Evolutionary conservation across 2,113 vertebrate species (phyloP).

Genomic region (Rhynchopsitta pachyrhyncha): DNA sequence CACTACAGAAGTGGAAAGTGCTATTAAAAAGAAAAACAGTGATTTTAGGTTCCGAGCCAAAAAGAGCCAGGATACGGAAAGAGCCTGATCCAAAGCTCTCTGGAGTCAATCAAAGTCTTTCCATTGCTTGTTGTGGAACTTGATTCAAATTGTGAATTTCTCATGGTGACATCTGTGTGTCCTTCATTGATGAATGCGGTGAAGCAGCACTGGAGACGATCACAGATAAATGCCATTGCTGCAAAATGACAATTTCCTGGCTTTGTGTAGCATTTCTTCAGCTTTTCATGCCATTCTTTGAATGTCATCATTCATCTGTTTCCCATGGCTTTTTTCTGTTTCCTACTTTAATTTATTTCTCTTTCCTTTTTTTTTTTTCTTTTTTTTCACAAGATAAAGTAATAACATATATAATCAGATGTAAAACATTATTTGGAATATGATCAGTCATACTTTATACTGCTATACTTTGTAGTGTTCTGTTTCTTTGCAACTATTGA

Average conservation of each 20-base stretch:
- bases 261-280: conserved; percentile 51
- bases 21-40: neutral
- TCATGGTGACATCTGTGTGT: neutral
- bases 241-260: conserved; percentile 60
- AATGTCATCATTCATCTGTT: conserved; percentile 61
- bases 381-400: neutral
- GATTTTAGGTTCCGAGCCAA: neutral
- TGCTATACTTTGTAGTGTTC: neutral
- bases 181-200: conserved; percentile 16
- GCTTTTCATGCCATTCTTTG: conserved; percentile 30
- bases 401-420: neutral
- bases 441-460: neutral
- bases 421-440: neutral
- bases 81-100: neutral
- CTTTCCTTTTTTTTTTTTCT: neutral
- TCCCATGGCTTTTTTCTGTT: conserved; percentile 43
- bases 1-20: neutral
- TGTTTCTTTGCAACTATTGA: neutral
- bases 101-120: conserved; percentile 9
- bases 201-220: neutral
- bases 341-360: conserved; percentile 16
- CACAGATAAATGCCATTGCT: conserved; percentile 25
- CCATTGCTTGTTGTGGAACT: neutral
- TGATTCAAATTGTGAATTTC: conserved; percentile 2
- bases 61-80: neutral